Evolutionary conservation across 2,113 vertebrate species (phyloP).

Genomic region (Ammodytes dubius): DNA sequence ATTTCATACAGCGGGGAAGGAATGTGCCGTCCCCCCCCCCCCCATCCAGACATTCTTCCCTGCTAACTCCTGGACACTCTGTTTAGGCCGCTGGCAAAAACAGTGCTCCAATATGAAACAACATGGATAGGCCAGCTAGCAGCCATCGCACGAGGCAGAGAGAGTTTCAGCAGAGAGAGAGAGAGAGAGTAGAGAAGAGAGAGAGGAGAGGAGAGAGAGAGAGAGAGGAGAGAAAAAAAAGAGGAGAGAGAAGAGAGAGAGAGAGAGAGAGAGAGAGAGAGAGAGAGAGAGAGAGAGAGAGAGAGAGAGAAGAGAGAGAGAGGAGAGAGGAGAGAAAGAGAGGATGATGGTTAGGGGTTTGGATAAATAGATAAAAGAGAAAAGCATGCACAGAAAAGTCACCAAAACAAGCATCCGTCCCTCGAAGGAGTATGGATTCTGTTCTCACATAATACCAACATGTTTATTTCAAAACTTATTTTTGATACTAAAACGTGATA

Average conservation of each 20-base stretch:
- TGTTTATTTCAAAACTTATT: no score
- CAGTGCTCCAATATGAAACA: constrained; percentile 48
- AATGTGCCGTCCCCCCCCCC: constrained; percentile 63
- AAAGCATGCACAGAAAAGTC: background rate
- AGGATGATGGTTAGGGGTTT: constrained; percentile 7
- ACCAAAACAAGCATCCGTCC: background rate
- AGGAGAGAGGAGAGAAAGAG: background rate
- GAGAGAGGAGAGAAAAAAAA: constrained; percentile 10
- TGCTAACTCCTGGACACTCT: constrained; percentile 33
- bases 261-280: constrained; percentile 17
- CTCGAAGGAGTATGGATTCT: background rate
- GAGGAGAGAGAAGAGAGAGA: constrained; percentile 1
- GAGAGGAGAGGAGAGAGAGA: constrained; percentile 7
- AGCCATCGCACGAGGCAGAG: constrained; percentile 34
- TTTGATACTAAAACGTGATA: no score
- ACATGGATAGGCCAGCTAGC: constrained; percentile 14
- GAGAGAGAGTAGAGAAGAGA: background rate
- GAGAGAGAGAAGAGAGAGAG: constrained; percentile 17
- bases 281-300: constrained; percentile 20
- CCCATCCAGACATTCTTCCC: constrained; percentile 66
- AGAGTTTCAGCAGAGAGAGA: constrained; percentile 7
- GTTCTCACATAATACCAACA: background rate
- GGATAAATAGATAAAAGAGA: background rate
- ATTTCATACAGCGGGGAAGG: constrained; percentile 54
- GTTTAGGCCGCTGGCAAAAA: constrained; percentile 56